phyloP scores from a whole-genome alignment of 2,113 vertebrate genomes.

The Sterrhoptilus dennistouni region DNA sequence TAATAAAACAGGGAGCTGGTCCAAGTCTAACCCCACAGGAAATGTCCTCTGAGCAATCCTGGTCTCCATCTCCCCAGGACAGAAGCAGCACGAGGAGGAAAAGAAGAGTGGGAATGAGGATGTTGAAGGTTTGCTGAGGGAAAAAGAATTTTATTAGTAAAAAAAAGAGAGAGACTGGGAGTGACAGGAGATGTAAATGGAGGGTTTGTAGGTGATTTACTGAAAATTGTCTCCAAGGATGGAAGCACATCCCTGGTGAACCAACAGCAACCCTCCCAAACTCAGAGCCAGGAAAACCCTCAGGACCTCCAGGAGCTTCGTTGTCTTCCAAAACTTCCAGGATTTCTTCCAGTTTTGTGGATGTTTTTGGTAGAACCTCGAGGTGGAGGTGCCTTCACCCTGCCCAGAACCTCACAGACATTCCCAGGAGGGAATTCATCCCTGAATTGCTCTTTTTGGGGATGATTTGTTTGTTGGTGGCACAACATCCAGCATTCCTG shows the following conservation, averaged over 20 bases:
- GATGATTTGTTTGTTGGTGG: neutral
- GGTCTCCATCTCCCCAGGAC: neutral
- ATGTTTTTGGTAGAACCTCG: accelerated
- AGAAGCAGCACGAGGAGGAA: neutral
- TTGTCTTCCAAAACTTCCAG: accelerated
- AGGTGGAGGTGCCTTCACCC: neutral
- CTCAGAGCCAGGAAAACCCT: neutral
- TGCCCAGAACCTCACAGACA: neutral
- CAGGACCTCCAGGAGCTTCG: neutral
- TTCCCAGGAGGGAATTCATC: neutral
- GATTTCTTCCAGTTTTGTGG: neutral
- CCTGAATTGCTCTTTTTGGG: neutral
- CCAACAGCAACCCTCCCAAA: neutral
- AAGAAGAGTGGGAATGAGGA: neutral
- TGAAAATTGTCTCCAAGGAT: neutral
- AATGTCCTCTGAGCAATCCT: neutral
- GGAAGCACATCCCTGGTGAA: neutral
- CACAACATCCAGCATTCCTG: neutral
- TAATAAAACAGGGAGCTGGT: neutral
- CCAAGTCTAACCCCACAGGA: neutral
- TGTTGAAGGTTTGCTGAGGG: neutral
- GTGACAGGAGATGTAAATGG: neutral
- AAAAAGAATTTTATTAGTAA: neutral
- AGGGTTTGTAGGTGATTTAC: neutral
- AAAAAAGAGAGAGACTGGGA: neutral